A percentile compares a stretch with the other conserved stretches of the same genome.
Conservation (phyloP, 2,888 invertebrate species). For the Tromatobia lineatoria region DNA sequence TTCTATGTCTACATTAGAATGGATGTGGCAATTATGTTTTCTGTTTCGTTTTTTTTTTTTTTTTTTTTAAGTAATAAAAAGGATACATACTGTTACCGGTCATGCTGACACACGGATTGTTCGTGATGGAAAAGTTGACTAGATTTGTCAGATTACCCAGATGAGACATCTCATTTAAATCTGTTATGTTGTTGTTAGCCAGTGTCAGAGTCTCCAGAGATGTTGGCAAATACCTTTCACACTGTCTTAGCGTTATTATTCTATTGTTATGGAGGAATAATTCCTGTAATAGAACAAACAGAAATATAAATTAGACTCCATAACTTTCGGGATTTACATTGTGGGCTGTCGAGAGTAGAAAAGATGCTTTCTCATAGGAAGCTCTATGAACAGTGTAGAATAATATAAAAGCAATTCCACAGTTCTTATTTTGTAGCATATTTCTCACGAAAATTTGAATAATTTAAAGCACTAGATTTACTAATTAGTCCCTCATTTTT, state of each 20-base stretch:
- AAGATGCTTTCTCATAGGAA: no score
- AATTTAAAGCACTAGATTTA: no score
- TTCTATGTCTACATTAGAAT: constrained; percentile 41
- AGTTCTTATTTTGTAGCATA: no score
- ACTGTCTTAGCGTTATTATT: constrained; percentile 92
- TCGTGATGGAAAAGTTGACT: constrained; percentile 93
- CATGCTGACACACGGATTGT: constrained; percentile 95
- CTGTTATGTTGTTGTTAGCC: constrained; percentile 93
- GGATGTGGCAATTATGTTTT: constrained; percentile 12
- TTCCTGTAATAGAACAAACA: constrained; percentile 87
- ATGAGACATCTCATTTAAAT: constrained; percentile 94
- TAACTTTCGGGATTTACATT: no score
- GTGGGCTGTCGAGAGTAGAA: no score
- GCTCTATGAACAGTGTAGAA: no score
- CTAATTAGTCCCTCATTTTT: no score
- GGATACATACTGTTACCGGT: constrained; percentile 93
- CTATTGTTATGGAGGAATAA: constrained; percentile 95
- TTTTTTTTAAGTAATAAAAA: constrained; percentile 83
- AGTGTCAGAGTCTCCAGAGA: constrained; percentile 92
- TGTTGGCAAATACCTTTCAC: constrained; percentile 93
- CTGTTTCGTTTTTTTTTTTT: background rate
- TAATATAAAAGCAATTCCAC: no score
- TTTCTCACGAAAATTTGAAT: no score
- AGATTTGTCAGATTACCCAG: constrained; percentile 91
- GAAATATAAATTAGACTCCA: constrained; percentile 6